Conservation (phyloP, 2,888 invertebrate genomes). For the Agriotes lineatus region DNA sequence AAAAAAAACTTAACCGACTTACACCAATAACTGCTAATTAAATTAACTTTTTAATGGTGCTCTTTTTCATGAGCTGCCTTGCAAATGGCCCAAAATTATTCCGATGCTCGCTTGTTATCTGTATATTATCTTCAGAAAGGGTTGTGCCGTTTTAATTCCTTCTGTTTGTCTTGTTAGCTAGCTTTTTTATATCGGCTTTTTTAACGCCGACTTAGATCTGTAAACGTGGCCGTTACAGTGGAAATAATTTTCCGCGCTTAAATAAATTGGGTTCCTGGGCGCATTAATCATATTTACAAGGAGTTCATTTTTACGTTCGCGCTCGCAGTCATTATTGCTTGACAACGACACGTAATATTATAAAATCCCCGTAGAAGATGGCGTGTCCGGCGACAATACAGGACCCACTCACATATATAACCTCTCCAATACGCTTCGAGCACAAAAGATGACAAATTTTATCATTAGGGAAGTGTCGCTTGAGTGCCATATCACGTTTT, state of each 20-base stretch:
- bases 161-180: slow-evolving; percentile 56
- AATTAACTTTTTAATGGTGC: slow-evolving; percentile 63
- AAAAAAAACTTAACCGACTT: slow-evolving; percentile 58
- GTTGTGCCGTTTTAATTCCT: slow-evolving; percentile 59
- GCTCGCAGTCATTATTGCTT: slow-evolving; percentile 31
- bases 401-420: slow-evolving; percentile 56
- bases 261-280: neutral
- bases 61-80: slow-evolving; percentile 56
- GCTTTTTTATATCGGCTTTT: neutral
- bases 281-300: slow-evolving; percentile 32
- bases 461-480: slow-evolving; percentile 60
- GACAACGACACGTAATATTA: slow-evolving; percentile 40
- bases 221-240: neutral
- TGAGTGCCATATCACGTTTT: slow-evolving; percentile 57
- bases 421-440: slow-evolving; percentile 60
- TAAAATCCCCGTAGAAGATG: slow-evolving; percentile 47
- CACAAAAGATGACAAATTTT: slow-evolving; percentile 62
- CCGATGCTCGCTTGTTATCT: slow-evolving; percentile 59
- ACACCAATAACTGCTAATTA: slow-evolving; percentile 64
- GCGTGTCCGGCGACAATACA: slow-evolving; percentile 57
- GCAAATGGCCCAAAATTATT: slow-evolving; percentile 56
- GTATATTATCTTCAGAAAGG: slow-evolving; percentile 60
- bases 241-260: too few relatives aligned
- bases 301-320: slow-evolving; percentile 37
- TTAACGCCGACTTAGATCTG: neutral